Base-by-base conservation (phyloP, 1,140 invertebrate species). In the Pseudomyrmex dendroicus region DNA sequence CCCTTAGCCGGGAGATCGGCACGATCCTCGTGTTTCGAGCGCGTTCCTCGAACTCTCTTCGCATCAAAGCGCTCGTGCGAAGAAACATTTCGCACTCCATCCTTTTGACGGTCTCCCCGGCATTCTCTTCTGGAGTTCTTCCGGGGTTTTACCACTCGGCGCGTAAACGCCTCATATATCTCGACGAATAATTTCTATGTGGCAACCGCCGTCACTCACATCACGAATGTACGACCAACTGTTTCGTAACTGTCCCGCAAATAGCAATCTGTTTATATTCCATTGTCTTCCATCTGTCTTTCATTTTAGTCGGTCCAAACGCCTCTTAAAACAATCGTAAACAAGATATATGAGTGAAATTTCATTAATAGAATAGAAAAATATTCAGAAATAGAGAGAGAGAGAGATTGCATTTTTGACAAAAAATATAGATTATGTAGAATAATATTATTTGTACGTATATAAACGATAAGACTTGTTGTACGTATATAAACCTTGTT, bases 41-140 rank as follows among this genome's bases (percentile, higher is more conserved):
- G n/a, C 56, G 64, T 80, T 80, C 66, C 20, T 48, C 76, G 76
- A 78, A 80, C 66, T 80, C 76, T 56, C 22, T 22, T 22, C 67
- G 17, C 66, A 25, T 70, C 64, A 57, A 20, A 48, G 10, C 66
- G n/a, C 66, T 72, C 76, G 56, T 80, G 66, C 76, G 66, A 72
- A 72, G 76, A 80, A 72, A 72, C 66, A 80, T 72, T 54, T 80
- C 66, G 20, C 76, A 35, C 76, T 25, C 66, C 22, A 59, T 70
- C 54, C 66, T 59, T 59, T 50, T 48, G 20, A 59, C 44, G 20
- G 61, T 35, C 61, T 64, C 9, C 59, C 12, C 48, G 48, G 54
- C 66, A 80, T 80, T 80, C 66, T 72, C 20, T 9, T 70, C 52
- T 61, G 54, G 7, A 35, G 22, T 20, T 61, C 76, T 80, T 80